These are phyloP conservation scores for Delia radicum DNA, from an alignment of 1,140 invertebrate species.

Conservation along the genomic window DNA sequence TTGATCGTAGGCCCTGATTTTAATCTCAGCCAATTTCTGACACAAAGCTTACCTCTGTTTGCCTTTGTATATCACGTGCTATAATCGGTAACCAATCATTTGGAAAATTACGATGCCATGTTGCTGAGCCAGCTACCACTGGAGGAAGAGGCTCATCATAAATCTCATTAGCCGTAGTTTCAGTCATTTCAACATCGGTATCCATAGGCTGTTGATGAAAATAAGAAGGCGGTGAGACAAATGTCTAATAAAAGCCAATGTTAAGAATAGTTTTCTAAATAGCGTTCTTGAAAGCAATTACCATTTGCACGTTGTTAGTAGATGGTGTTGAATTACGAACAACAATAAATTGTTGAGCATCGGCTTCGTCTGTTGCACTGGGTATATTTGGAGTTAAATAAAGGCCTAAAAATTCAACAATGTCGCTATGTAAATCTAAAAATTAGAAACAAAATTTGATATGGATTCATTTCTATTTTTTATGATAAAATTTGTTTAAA, in stretches of 20 bases:
- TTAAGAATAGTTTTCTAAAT: not conserved
- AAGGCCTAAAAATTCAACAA: constrained; percentile 40
- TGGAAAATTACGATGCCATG: constrained; percentile 62
- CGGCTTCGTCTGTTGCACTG: constrained; percentile 32
- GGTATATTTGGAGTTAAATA: constrained; percentile 42
- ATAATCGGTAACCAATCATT: constrained; percentile 81
- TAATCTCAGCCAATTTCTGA: too few relatives aligned
- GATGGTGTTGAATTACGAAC: constrained; percentile 28
- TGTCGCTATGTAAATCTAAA: constrained; percentile 41
- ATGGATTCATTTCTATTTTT: too few relatives aligned
- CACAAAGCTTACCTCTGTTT: constrained; percentile 61
- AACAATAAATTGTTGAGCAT: constrained; percentile 48
- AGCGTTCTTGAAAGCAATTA: not conserved
- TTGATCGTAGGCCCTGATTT: too few relatives aligned
- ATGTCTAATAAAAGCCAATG: not conserved
- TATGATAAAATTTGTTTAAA: not conserved
- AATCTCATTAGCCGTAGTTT: constrained; percentile 30
- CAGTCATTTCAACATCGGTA: constrained; percentile 46
- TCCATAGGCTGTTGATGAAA: constrained; percentile 26
- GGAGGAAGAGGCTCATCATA: constrained; percentile 48
- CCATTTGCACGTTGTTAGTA: not conserved
- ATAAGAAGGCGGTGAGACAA: constrained; percentile 7
- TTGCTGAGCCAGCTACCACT: constrained; percentile 60
- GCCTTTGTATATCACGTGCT: constrained; percentile 68
- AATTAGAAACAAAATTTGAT: not conserved